Base-by-base conservation (phyloP, 2,888 invertebrate species). In the Agrochola macilenta region DNA sequence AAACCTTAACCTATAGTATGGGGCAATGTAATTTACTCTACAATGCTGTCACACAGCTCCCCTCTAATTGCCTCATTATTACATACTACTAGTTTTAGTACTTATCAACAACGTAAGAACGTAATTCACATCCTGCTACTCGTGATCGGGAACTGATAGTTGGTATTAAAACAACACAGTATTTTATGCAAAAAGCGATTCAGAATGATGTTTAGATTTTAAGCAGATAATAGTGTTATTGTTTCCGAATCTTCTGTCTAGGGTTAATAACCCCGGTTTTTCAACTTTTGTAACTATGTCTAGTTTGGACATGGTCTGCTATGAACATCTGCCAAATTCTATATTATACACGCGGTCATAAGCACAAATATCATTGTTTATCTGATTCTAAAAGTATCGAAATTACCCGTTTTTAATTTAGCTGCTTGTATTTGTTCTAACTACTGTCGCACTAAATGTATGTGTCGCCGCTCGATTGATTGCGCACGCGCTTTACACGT, bases 311-410 rank as follows among this genome's bases (percentile, higher is more conserved):
- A 52, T 60, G 12, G 11, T n/a, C 14, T 52, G 20, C 7, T 49
- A 58, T 26, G 54, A 79, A 79, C 60, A 43, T 23, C 39, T 77
- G 79, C 79, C 77, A 77, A 79, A 30, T 43, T 69, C 1, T 35
- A 1, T 46, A 9, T 14, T 20, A 35, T 14, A 46, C 54, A 43
- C 17, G 26, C 8, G 11, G 20, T 52, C 52, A 52, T 20, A 52
- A 20, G 8, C 52, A 52, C 52, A 52, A 52, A 52, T 49, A 49
- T 52, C 7, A 20, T 20, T 52, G 20, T 52, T 8, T 52, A 20
- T 20, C 52, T 20, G 8, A 52, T 20, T 52, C 52, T 23, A 52
- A 52, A 52, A 23, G 8, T 52, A 52, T 52, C 52, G 8, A 23
- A 52, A 23, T 52, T 20, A 52, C 8, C 0, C 52, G 20, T 52